phyloP scores from a whole-genome alignment of 2,888 invertebrate species.

The Diarsia mendica region DNA sequence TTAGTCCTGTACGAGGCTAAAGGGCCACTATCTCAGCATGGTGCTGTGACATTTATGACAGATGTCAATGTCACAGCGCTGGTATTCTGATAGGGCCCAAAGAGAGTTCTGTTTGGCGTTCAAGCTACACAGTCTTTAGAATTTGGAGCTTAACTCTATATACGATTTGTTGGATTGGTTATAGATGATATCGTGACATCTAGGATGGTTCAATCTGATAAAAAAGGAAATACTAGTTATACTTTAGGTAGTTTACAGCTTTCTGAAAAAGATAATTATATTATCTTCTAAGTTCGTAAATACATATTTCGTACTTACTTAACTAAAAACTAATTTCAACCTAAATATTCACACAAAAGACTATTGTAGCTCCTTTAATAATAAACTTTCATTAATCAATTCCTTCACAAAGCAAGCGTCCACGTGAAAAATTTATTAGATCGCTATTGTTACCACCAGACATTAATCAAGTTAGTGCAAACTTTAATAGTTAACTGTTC shows the following conservation, averaged over 20 bases:
- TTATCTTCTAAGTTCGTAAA: background rate
- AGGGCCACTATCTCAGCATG: no score
- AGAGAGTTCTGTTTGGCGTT: background rate
- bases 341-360: constrained; percentile 4
- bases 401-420: constrained; percentile 23
- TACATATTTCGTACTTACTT: background rate
- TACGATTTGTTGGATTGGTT: background rate
- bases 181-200: background rate
- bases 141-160: background rate
- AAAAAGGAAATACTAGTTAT: no score
- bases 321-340: constrained; percentile 12
- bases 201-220: background rate
- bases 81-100: no score
- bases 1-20: no score
- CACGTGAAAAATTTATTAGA: constrained; percentile 47
- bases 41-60: no score
- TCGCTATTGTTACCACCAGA: constrained; percentile 36
- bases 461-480: constrained; percentile 47
- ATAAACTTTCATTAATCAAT: constrained; percentile 46
- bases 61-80: no score
- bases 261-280: background rate
- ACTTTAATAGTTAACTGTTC: constrained; percentile 66
- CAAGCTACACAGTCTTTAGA: background rate
- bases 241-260: background rate
- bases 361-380: constrained; percentile 9